A percentile compares a stretch with the other conserved stretches of the same genome.
Evolutionary conservation across 1,140 invertebrate species (phyloP).

Genomic region (Pachyrhynchus sulphureomaculatus): DNA sequence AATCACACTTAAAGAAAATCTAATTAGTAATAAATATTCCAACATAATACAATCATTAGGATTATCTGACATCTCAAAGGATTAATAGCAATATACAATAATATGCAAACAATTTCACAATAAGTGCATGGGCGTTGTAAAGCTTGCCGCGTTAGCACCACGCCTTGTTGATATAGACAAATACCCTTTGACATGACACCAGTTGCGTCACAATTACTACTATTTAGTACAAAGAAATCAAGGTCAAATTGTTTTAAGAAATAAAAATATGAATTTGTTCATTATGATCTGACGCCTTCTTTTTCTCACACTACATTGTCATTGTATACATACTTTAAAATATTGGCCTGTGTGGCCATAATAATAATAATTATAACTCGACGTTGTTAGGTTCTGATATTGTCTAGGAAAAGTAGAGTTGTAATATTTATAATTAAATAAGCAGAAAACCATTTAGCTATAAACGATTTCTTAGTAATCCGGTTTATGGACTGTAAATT

Average conservation of each 20-base stretch:
- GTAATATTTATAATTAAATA: too few relatives aligned
- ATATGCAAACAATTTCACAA: constrained; percentile 36
- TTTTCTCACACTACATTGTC: background rate
- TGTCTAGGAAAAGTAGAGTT: too few relatives aligned
- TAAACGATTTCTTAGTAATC: too few relatives aligned
- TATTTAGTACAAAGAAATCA: constrained; percentile 9
- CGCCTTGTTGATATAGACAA: constrained; percentile 36
- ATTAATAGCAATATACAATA: constrained; percentile 28
- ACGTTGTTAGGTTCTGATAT: too few relatives aligned
- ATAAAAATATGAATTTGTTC: constrained; percentile 19
- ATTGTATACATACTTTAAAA: too few relatives aligned
- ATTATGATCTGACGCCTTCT: constrained; percentile 14
- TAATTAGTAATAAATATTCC: too few relatives aligned
- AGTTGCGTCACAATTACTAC: constrained; percentile 18
- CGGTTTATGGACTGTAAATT: too few relatives aligned
- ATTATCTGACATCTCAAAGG: constrained; percentile 32
- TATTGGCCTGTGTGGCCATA: too few relatives aligned
- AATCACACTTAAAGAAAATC: too few relatives aligned
- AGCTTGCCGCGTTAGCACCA: constrained; percentile 32
- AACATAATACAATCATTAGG: constrained; percentile 16
- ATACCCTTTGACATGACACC: constrained; percentile 39
- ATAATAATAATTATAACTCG: too few relatives aligned
- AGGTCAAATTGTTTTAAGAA: background rate
- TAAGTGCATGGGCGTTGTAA: constrained; percentile 38
- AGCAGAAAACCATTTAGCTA: too few relatives aligned